Evolutionary conservation across 2,888 invertebrate genomes (phyloP), one percentile per base, ranked within the genome.

Genomic region (Pyrochroa serraticornis): DNA sequence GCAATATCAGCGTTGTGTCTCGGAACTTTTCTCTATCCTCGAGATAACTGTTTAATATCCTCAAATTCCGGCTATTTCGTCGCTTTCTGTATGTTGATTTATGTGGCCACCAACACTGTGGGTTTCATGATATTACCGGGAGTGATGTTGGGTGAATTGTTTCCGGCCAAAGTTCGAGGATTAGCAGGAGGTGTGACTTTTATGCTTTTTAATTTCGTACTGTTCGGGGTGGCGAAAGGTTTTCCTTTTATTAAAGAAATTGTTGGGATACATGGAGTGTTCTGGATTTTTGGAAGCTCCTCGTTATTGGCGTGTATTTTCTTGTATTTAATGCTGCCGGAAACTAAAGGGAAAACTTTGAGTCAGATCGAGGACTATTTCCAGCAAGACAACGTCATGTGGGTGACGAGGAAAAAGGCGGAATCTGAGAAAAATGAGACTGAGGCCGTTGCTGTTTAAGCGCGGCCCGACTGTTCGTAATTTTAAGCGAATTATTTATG

Each of bases 331-430:
- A 81, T 88, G 53, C 77, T 91, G 35, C 91, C 91, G 7, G 91
- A 91, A 78, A 91, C 91, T 0, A 91, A 88, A 75, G 87, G 87
- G 34, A 84, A 85, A 56, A 87, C 86, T 5, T 78, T 91, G 37
- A 82, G 86, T 49, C 87, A 91, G 77, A 91, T 91, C 64, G 91
- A 91, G 77, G 88, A 91, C 78, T 91, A 91, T 76, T 91, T 91
- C 72, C 83, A 86, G 67, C 86, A 86, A 66, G 78, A 84, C 34
- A 87, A 86, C 71, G 82, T 86, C 72, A 69, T 87, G 52, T 89
- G 88, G 88, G 74, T 82, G 37, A 81, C 80, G 5, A 80, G 84
- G 44, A 80, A 83, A 58, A 82, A 80, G 41, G 60, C 60, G 36
- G 44, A 61, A 50, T 56, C 57, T 38, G 46, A 45, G 43, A 39